Base-by-base conservation (phyloP, 2,113 vertebrate species). In the Dasyornis broadbenti region DNA sequence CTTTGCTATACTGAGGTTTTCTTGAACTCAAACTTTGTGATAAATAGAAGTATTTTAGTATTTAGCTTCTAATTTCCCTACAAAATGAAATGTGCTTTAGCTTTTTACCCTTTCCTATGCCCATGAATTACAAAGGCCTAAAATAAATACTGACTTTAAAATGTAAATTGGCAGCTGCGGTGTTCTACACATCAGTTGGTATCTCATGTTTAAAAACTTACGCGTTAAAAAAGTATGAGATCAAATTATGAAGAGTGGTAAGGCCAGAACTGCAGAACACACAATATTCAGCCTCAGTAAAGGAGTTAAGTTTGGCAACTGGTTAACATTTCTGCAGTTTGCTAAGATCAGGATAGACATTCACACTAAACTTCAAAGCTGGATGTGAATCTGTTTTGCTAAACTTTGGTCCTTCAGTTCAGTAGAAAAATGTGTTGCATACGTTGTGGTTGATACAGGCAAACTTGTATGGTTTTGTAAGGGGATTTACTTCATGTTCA, bases 41-140 rank as follows among this genome's bases (percentile, higher is more conserved):
- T 23, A 73, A 70, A 39, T 5, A 44, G 17, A 64, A 37, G 1
- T n/a, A 19, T 31, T 65, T 50, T 47, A 47, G 1, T 27, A 47
- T 49, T 89, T 64, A 8, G 2, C 3, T 84, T 81, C 30, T 27
- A 5, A 30, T 22, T 75, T 81, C 39, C 27, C 13, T 89, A 68
- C 3, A 49, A 56, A 92, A 82, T 60, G 1, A 13, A 27, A 52
- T 2, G 0, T 35, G 1, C 13, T 54, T 71, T 4, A 45, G 0
- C 28, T 82, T 95, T 65, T 54, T 42, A 65, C 11, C 9, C 16
- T 78, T 82, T 14, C 26, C 13, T 17, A 6, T 49, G 13, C 7
- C 6, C 13, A 71, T 39, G 7, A 87, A 79, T 17, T n/a, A 39
- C 5, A 59, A 57, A 64, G 31, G 4, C 9, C 9, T 54, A 47